Percentiles rank a stretch among this genome's conserved stretches.
Evolutionary conservation across 2,113 vertebrate genomes (phyloP).

Genomic region (Oncorhynchus nerka): DNA sequence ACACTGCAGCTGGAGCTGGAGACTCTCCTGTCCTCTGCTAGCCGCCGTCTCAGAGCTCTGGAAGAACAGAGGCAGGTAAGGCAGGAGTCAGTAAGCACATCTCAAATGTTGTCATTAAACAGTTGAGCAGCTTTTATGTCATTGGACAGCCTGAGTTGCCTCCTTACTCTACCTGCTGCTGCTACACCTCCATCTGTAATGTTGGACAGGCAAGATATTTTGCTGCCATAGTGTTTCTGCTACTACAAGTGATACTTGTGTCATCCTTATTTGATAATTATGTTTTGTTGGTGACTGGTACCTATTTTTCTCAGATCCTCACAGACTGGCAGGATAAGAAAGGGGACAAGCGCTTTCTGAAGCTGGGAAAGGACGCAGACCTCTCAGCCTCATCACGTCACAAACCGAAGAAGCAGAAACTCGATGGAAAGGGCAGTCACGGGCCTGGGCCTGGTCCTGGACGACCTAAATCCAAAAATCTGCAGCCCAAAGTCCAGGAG

Average conservation of each 20-base stretch:
- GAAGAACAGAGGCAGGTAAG: slow-evolving; percentile 96
- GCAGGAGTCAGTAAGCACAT: not conserved
- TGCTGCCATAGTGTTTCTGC: too few species aligned
- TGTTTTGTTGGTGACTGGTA: not conserved
- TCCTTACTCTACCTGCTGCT: too few species aligned
- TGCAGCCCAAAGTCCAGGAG: slow-evolving; percentile 93
- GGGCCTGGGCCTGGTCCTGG: slow-evolving; percentile 83
- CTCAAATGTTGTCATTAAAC: not conserved
- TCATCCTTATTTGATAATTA: too few species aligned
- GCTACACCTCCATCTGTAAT: too few species aligned
- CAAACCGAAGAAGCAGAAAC: slow-evolving; percentile 96
- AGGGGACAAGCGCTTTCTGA: slow-evolving; percentile 91
- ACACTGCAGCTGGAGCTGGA: slow-evolving; percentile 97
- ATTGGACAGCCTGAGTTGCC: too few species aligned
- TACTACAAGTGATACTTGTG: too few species aligned
- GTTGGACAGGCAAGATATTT: too few species aligned
- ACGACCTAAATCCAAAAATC: slow-evolving; percentile 92
- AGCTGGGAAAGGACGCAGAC: slow-evolving; percentile 90
- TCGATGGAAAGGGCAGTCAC: slow-evolving; percentile 90
- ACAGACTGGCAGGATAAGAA: slow-evolving; percentile 99
- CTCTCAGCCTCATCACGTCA: slow-evolving; percentile 86
- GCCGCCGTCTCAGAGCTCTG: slow-evolving; percentile 88
- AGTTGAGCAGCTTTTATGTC: not conserved
- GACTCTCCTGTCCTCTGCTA: slow-evolving; percentile 93
- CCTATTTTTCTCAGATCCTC: slow-evolving; percentile 81